These are phyloP conservation scores for Gobiocypris rarus DNA, from an alignment of 2,113 vertebrate genomes.

Conservation along the genomic window DNA sequence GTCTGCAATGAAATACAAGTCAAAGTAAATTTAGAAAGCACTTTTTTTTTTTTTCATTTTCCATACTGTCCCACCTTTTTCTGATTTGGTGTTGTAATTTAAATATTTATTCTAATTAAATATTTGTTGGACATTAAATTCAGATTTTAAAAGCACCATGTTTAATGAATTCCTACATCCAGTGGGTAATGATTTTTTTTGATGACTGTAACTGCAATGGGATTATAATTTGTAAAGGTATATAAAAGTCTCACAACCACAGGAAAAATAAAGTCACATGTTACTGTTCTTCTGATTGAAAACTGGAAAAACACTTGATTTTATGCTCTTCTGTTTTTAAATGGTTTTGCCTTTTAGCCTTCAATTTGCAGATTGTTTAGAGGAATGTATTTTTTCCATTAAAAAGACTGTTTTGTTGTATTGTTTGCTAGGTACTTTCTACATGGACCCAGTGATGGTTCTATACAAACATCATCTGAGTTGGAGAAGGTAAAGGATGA, in stretches of 20 bases:
- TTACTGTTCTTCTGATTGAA: background rate
- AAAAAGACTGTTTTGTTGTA: background rate
- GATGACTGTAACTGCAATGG: background rate
- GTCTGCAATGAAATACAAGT: too few relatives aligned
- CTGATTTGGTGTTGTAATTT: too few relatives aligned
- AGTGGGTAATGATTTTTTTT: background rate
- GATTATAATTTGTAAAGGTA: background rate
- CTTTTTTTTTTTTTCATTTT: too few relatives aligned
- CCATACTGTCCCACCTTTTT: too few relatives aligned
- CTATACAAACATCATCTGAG: background rate
- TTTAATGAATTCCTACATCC: background rate
- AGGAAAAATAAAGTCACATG: background rate
- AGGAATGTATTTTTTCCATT: background rate
- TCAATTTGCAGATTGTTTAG: background rate
- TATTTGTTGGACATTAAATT: background rate
- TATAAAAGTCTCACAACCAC: background rate
- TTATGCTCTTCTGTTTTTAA: background rate
- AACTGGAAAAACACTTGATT: background rate
- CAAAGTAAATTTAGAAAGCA: too few relatives aligned
- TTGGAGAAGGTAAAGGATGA: background rate
- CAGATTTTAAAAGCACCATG: background rate
- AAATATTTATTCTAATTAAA: background rate
- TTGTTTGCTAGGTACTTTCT: constrained; percentile 24
- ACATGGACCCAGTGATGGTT: background rate
- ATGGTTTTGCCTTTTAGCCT: background rate